Evolutionary conservation across 2,113 vertebrate species (phyloP).

Genomic region (Junco hyemalis): DNA sequence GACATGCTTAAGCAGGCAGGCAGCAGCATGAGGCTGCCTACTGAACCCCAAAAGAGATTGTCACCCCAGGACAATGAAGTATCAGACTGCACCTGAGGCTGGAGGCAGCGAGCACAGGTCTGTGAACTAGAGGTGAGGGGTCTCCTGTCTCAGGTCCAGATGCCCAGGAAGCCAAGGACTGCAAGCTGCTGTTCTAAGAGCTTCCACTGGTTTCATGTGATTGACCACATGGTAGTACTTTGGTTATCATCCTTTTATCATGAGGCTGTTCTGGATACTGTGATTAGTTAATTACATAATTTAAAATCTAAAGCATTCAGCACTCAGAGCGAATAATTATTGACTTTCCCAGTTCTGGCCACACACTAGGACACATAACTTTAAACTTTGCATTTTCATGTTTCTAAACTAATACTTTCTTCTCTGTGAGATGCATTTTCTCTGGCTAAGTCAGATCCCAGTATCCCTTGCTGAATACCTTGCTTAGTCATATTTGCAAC

Average conservation of each 20-base stretch:
- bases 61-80: not conserved
- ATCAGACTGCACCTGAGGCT: not conserved
- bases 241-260: not conserved
- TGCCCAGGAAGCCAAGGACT: not conserved
- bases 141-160: not conserved
- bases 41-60: not conserved
- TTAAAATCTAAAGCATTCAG: not conserved
- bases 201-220: not conserved
- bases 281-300: not conserved
- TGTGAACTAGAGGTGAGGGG: not conserved
- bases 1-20: not conserved
- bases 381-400: not conserved
- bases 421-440: not conserved
- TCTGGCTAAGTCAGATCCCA: not conserved
- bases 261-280: not conserved
- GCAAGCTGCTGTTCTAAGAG: not conserved
- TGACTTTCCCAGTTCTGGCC: not conserved
- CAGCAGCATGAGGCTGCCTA: not conserved
- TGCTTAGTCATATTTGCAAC: conserved; percentile 11
- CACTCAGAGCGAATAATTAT: not conserved
- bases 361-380: not conserved
- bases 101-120: not conserved
- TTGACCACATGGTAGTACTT: not conserved
- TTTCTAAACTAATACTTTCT: not conserved
- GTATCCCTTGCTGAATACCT: not conserved